Evolutionary conservation across 1,140 invertebrate genomes (phyloP).

Genomic region (Neotoxoptera formosana): DNA sequence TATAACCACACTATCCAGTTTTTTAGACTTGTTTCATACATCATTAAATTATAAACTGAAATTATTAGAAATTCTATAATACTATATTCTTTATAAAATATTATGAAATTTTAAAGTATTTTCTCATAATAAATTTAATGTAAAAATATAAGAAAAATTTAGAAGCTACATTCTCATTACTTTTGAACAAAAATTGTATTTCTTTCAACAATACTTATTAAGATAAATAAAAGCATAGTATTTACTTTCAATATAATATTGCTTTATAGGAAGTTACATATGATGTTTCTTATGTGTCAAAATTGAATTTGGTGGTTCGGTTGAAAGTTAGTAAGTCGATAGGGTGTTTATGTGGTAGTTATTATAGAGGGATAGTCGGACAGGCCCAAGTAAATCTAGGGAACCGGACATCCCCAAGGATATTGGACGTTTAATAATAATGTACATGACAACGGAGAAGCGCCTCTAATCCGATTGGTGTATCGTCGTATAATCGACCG

Average conservation of each 20-base stretch:
- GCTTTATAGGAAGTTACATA: not conserved
- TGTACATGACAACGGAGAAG: not conserved
- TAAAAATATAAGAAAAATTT: too few species aligned
- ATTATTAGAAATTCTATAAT: too few species aligned
- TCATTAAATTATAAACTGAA: too few species aligned
- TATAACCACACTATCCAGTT: too few species aligned
- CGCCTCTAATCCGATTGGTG: not conserved
- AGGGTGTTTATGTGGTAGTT: not conserved
- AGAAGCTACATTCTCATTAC: too few species aligned
- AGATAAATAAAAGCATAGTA: not conserved
- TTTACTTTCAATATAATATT: not conserved
- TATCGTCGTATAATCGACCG: not conserved
- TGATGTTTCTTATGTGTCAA: not conserved
- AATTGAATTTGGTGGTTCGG: not conserved
- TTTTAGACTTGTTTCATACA: too few species aligned
- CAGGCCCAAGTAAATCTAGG: not conserved
- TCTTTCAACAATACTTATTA: not conserved
- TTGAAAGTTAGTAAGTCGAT: not conserved
- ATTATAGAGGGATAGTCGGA: not conserved
- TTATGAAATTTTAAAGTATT: too few species aligned
- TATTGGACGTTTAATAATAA: slow-evolving; percentile 29
- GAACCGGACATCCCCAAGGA: not conserved
- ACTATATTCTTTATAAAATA: too few species aligned
- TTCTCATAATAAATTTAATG: too few species aligned
- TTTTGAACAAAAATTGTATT: not conserved